phyloP scores from a whole-genome alignment of 2,888 invertebrate genomes.

The Cephus pulcher region DNA sequence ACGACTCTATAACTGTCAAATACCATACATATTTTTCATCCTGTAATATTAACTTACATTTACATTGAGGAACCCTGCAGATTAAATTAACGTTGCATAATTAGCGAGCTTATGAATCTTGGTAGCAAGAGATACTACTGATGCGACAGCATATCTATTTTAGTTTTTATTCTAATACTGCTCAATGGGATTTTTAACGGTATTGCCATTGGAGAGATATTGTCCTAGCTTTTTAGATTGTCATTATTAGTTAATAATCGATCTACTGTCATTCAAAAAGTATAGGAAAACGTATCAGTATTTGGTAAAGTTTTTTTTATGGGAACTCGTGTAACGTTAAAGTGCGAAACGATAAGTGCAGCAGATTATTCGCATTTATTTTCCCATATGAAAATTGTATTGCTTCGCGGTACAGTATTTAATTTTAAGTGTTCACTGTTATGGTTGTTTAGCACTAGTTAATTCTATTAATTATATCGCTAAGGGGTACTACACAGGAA shows the following conservation, averaged over 20 bases:
- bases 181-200: not conserved
- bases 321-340: not conserved
- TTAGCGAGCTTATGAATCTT: not conserved
- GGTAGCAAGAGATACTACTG: not conserved
- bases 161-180: not conserved
- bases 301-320: not conserved
- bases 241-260: not conserved
- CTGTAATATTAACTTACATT: not conserved
- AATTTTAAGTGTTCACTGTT: constrained; percentile 5
- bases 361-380: not conserved
- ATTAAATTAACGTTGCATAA: not conserved
- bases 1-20: not conserved
- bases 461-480: not conserved
- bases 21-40: not conserved
- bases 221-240: not conserved
- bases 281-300: not conserved
- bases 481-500: not conserved
- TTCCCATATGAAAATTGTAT: constrained; percentile 24
- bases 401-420: not conserved
- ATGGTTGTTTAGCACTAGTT: not conserved
- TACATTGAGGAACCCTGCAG: not conserved
- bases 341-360: not conserved
- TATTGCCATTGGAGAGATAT: not conserved
- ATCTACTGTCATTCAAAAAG: not conserved
- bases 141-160: not conserved